Conservation (phyloP, 2,797 vertebrate species). For the Lepus oiostolus region DNA sequence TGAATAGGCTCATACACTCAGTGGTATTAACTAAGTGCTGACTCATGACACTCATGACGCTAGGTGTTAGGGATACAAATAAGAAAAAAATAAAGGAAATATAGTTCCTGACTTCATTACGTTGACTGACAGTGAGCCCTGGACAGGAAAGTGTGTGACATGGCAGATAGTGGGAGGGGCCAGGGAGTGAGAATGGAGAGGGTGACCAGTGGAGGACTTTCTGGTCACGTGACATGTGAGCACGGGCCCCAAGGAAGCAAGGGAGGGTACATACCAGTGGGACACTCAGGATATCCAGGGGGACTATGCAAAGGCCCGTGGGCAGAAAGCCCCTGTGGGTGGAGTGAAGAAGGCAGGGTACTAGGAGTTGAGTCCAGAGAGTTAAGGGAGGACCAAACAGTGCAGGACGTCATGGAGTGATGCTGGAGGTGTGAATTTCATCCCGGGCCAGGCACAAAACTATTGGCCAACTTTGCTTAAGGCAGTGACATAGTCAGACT, state of each 20-base stretch:
- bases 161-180: too few species aligned
- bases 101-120: not conserved
- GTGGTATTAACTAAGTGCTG: not conserved
- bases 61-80: not conserved
- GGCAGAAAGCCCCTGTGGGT: not conserved
- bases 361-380: not conserved
- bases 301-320: constrained; percentile 1
- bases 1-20: not conserved
- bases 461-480: not conserved
- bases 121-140: not conserved
- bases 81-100: not conserved
- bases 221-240: not conserved
- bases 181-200: not conserved
- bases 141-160: not conserved
- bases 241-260: not conserved
- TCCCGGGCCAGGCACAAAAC: constrained; percentile 20
- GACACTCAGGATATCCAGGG: not conserved
- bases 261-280: not conserved
- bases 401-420: not conserved
- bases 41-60: not conserved
- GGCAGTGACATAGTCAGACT: not conserved
- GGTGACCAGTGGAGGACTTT: not conserved
- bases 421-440: not conserved
- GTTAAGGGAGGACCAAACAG: not conserved
- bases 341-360: not conserved